These are phyloP conservation scores for Chanos chanos DNA, from an alignment of 2,797 vertebrate species.

Conservation along the genomic window DNA sequence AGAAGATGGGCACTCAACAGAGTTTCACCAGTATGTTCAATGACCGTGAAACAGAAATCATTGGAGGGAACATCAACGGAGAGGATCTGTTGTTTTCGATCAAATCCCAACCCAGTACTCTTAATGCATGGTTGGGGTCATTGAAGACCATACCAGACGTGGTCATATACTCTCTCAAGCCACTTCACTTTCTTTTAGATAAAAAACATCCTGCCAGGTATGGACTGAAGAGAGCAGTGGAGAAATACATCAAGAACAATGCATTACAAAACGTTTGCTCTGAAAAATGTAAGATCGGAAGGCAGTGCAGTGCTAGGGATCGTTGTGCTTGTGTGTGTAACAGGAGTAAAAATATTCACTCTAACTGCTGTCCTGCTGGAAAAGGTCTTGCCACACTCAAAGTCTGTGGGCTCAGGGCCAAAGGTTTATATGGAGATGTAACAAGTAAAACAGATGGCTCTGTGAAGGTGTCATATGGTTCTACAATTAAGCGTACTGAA, in stretches of 20 bases:
- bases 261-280: slow-evolving; percentile 58
- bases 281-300: slow-evolving; percentile 45
- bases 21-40: slow-evolving; percentile 58
- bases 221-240: slow-evolving; percentile 52
- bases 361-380: slow-evolving; percentile 59
- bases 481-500: background rate
- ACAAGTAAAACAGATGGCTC: background rate
- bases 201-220: slow-evolving; percentile 22
- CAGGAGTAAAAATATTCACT: background rate
- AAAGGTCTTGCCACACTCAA: slow-evolving; percentile 53
- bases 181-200: slow-evolving; percentile 59
- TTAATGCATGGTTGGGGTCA: slow-evolving; percentile 53
- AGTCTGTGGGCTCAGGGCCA: slow-evolving; percentile 38
- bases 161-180: slow-evolving; percentile 54
- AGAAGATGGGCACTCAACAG: slow-evolving; percentile 14
- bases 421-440: slow-evolving; percentile 51
- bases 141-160: slow-evolving; percentile 50
- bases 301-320: slow-evolving; percentile 15
- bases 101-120: slow-evolving; percentile 1
- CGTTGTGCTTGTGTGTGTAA: slow-evolving; percentile 53
- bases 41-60: slow-evolving; percentile 47
- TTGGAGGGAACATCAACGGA: slow-evolving; percentile 12
- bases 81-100: slow-evolving; percentile 56
- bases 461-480: background rate
- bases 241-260: slow-evolving; percentile 52